A percentile compares a stretch with the other conserved stretches of the same genome.
Evolutionary conservation across 1,140 invertebrate genomes (phyloP).

Genomic region (Hyles euphorbiae): DNA sequence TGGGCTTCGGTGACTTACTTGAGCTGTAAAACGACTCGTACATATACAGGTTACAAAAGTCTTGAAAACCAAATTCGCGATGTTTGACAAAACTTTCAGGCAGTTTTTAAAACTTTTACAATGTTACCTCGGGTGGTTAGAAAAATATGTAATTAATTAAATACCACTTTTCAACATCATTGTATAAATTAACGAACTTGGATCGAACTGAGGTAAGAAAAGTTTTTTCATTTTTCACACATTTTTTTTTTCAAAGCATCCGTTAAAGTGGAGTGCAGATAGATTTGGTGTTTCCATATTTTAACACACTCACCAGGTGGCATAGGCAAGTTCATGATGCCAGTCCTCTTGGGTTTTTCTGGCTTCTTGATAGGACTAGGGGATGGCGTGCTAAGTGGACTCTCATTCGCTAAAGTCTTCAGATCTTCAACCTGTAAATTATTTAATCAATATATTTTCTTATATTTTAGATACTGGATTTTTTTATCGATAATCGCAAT

Average conservation of each 20-base stretch:
- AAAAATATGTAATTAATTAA: too few species aligned
- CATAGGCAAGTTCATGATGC: slow-evolving; percentile 92
- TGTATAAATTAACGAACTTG: not conserved
- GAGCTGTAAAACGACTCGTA: not conserved
- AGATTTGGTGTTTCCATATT: too few species aligned
- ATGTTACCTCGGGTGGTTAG: too few species aligned
- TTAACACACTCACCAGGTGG: slow-evolving; percentile 80
- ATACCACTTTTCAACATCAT: not conserved
- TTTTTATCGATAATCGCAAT: not conserved
- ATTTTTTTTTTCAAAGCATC: too few species aligned
- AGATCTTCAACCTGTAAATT: slow-evolving; percentile 81
- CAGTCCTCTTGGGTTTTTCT: slow-evolving; percentile 75
- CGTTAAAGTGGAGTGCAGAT: too few species aligned
- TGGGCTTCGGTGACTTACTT: too few species aligned
- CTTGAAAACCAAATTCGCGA: not conserved
- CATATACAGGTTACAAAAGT: too few species aligned
- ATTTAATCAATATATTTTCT: not conserved
- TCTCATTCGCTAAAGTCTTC: slow-evolving; percentile 80
- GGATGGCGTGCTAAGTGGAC: slow-evolving; percentile 79
- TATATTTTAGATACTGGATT: not conserved
- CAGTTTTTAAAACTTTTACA: too few species aligned
- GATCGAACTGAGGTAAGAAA: too few species aligned
- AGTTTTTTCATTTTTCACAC: too few species aligned
- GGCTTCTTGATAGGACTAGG: slow-evolving; percentile 69
- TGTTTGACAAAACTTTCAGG: not conserved